A percentile compares a stretch with the other conserved stretches of the same genome.
These are phyloP conservation scores for Trichonephila inaurata DNA, from an alignment of 1,140 invertebrate species.

Conservation along the genomic window DNA sequence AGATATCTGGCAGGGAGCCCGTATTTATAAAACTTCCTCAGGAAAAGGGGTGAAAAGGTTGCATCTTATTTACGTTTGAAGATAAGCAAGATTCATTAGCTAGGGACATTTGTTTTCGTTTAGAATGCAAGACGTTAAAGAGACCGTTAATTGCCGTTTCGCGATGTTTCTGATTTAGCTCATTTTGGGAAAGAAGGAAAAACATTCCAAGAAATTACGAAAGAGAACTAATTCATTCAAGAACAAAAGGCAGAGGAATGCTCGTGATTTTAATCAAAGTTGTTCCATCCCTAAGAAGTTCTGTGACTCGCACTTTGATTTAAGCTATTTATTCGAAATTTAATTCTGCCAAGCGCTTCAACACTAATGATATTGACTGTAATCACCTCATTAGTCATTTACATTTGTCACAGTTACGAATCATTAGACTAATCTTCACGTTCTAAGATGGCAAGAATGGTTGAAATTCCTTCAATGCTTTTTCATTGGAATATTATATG, in stretches of 20 bases:
- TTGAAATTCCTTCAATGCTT: too few relatives aligned
- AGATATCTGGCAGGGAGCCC: not conserved
- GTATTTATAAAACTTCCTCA: not conserved
- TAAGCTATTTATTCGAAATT: not conserved
- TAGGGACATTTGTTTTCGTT: slow-evolving; percentile 19
- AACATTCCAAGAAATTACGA: not conserved
- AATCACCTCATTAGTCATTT: not conserved
- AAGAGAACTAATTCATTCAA: too few relatives aligned
- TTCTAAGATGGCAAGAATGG: not conserved
- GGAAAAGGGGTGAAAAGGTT: not conserved
- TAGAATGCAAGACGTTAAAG: slow-evolving; percentile 8
- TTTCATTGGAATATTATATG: too few relatives aligned
- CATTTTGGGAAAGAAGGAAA: not conserved
- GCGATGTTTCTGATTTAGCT: slow-evolving; percentile 9
- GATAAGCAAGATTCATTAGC: slow-evolving; percentile 59
- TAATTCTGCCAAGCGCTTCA: not conserved
- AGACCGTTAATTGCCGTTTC: slow-evolving; percentile 34
- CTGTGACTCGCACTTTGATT: not conserved
- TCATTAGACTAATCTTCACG: not conserved
- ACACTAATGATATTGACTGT: slow-evolving; percentile 17
- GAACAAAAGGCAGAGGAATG: not conserved
- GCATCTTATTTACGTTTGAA: slow-evolving; percentile 24
- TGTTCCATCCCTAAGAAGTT: not conserved
- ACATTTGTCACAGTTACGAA: not conserved
- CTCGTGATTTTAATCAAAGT: slow-evolving; percentile 18